Evolutionary conservation across 2,113 vertebrate species (phyloP), one percentile per base, ranked within the genome.

Genomic region (Vicugna pacos): DNA sequence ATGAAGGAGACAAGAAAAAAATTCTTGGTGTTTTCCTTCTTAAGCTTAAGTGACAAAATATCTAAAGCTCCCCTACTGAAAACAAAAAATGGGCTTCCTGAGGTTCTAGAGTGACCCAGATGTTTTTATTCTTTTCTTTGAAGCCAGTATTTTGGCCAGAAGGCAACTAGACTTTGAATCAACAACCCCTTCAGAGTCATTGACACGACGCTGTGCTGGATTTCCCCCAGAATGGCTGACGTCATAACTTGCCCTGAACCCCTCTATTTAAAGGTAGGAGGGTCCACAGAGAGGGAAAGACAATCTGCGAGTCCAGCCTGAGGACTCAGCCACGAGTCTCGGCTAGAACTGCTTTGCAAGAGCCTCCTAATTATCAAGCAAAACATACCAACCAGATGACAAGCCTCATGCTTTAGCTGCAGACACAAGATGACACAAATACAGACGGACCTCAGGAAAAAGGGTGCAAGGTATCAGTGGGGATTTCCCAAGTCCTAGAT

Each of bases 11-110:
- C 48, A 38, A 91, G 60, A 81, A 95, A 65, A 90, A 90, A 95
- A 94, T 92, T 93, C 77, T 96, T 81, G 26, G 65, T 91, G 82
- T 96, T 96, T 96, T 96, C 94, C 93, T 93, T 95, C 96, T 93
- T 93, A 52, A 91, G 75, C 76, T 86, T 85, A 80, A 91, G 67
- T 8, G 60, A 82, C 91, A 89, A 93, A 89, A 89, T 65, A 81
- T 7, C 64, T 42, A 91, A 84, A 86, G 62, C 67, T 72, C 67
- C 12, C 19, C 77, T 82, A 73, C 72, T 17, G 75, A 93, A 95
- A 96, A 90, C 72, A 56, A 38, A 42, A 65, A 92, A 24, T 70
- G 60, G 28, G n/a, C 19, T 85, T 95, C 91, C 52, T 56, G 35
- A 28, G 75, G 62, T 72, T 87, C 91, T 69, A 72, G 30, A 65